Base-by-base conservation (phyloP, 1,140 invertebrate genomes). In the Cyclargus thomasi region DNA sequence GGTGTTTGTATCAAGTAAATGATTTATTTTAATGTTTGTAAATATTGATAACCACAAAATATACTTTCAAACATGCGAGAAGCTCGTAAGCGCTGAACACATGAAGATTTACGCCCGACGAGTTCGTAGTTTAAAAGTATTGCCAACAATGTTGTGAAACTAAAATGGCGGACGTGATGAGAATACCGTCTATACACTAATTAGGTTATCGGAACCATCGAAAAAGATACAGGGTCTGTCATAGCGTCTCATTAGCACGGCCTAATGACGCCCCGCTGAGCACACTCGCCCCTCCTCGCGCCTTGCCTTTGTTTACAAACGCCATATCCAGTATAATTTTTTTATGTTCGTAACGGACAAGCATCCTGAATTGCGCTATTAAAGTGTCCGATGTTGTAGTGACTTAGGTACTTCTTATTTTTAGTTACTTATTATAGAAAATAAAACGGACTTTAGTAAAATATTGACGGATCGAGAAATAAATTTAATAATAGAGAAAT, bases 181-280 rank as follows among this genome's bases (percentile, higher is more conserved):
- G 21, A 59, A 20, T 20, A 59, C 14, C 20, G 20, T 2, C 8
- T 21, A 17, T n/a, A 7, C n/a, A 59, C 55, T 59, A 59, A 59
- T 59, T 59, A 59, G 55, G 55, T 59, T 59, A 59, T 59, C 55
- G 21, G 55, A 18, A 59, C 55, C 55, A 59, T 59, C 55, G 55
- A 59, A 59, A 55, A 21, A 59, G 55, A 20, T 66, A 29, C 18
- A 62, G 63, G n/a, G 66, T 22, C 67, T 68, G 70, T 65, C 67
- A 57, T 17, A 55, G 67, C 59, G 65, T 62, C 80, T 82, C 76
- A 80, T 82, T 82, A 80, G 65, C 63, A 68, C 63, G 65, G 78
- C 70, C 78, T 82, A 82, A 82, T 80, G 80, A 82, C 77, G 78
- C 75, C 73, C 70, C 67, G 76, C 74, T 80, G 80, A 72, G 53